Conservation (phyloP, 2,113 vertebrate genomes). For the Equus quagga region DNA sequence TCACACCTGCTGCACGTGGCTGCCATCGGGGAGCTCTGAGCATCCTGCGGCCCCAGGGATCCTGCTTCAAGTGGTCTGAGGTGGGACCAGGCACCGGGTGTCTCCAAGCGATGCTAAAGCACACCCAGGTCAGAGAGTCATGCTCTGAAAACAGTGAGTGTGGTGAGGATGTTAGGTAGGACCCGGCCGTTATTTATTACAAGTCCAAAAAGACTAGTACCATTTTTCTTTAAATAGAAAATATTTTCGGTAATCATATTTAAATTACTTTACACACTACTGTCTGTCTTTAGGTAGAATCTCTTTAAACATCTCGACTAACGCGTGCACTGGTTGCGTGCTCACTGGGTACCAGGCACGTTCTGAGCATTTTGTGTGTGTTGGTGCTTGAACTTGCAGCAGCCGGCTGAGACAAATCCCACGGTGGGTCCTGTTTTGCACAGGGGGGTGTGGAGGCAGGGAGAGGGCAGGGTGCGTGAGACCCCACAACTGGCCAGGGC, state of each 20-base stretch:
- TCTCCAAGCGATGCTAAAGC: rapidly evolving
- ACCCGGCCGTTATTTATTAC: background rate
- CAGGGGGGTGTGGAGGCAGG: rapidly evolving
- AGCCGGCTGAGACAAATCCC: rapidly evolving
- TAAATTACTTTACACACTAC: no score
- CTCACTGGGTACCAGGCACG: rapidly evolving
- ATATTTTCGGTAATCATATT: background rate
- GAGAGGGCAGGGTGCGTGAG: rapidly evolving
- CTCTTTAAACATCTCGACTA: background rate
- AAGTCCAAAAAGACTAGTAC: no score
- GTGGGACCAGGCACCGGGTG: rapidly evolving
- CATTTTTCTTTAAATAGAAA: background rate
- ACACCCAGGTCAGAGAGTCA: rapidly evolving
- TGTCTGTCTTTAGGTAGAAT: background rate
- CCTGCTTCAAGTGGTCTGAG: background rate
- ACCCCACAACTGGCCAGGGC: background rate
- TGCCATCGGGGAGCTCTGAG: background rate
- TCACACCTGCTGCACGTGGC: rapidly evolving
- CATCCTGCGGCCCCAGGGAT: rapidly evolving
- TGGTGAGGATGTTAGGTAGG: rapidly evolving
- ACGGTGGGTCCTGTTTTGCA: rapidly evolving
- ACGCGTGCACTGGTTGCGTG: rapidly evolving
- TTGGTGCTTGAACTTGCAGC: background rate
- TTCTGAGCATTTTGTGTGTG: no score
- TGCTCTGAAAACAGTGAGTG: rapidly evolving